Percentiles rank a stretch among this genome's conserved stretches.
Evolutionary conservation across 2,888 invertebrate species (phyloP).

Genomic region (Protophormia terraenovae): DNA sequence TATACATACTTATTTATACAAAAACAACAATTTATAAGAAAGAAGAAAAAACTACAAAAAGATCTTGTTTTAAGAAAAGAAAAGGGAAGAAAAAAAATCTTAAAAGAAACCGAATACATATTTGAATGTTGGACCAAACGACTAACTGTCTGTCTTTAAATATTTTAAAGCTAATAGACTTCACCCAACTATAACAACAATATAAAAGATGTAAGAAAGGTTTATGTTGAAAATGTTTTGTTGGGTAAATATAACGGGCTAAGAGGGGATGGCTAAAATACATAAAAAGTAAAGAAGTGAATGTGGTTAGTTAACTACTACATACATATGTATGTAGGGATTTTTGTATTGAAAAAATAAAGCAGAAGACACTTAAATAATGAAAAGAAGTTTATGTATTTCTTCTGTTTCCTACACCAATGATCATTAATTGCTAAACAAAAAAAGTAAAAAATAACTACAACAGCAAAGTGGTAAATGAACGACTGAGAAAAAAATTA

Average conservation of each 20-base stretch:
- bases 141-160: not conserved
- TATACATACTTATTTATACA: not conserved
- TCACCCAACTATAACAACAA: slow-evolving; percentile 5
- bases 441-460: not conserved
- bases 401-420: slow-evolving; percentile 30
- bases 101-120: not conserved
- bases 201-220: slow-evolving; percentile 19
- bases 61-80: slow-evolving; percentile 17
- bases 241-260: not conserved
- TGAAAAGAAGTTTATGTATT: slow-evolving; percentile 51
- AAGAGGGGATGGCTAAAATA: slow-evolving; percentile 28
- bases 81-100: slow-evolving; percentile 4
- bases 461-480: not conserved
- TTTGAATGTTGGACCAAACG: not conserved
- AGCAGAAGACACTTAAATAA: slow-evolving; percentile 28
- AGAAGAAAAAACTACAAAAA: no score
- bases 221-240: not conserved
- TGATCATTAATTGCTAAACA: slow-evolving; percentile 28
- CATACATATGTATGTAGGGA: not conserved
- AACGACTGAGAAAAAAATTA: not conserved
- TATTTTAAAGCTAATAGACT: slow-evolving; percentile 22
- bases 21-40: slow-evolving; percentile 12
- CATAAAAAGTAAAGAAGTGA: slow-evolving; percentile 61
- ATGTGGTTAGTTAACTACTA: slow-evolving; percentile 30
- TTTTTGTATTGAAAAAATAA: not conserved